Evolutionary conservation across 2,113 vertebrate genomes (phyloP).

Genomic region (Nesogale talazaci): DNA sequence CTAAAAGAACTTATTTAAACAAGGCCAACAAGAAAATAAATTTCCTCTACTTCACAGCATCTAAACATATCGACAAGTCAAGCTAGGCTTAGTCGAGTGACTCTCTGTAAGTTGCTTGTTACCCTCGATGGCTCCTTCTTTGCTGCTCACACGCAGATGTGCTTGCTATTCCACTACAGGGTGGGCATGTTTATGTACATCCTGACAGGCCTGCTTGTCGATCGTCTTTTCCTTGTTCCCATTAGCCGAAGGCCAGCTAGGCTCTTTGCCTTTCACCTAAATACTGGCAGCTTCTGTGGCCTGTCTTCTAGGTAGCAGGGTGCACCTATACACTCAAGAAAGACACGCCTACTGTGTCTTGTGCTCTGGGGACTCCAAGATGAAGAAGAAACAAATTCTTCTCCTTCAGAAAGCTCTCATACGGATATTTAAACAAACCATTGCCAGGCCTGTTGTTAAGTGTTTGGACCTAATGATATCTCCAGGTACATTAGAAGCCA

Average conservation of each 20-base stretch:
- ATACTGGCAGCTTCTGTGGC: not conserved
- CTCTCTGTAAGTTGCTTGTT: not conserved
- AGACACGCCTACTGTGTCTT: not conserved
- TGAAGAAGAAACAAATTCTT: not conserved
- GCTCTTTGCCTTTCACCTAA: not conserved
- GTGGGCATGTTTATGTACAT: not conserved
- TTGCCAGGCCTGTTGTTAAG: not conserved
- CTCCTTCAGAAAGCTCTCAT: not conserved
- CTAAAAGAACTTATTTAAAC: conserved; percentile 11
- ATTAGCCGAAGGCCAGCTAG: not conserved
- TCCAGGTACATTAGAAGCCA: not conserved
- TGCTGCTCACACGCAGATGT: not conserved
- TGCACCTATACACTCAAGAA: not conserved
- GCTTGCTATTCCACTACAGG: not conserved
- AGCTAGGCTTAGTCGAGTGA: not conserved
- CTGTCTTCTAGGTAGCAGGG: not conserved
- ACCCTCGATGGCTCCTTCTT: not conserved
- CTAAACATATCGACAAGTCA: not conserved
- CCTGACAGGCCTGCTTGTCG: not conserved
- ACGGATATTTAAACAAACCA: not conserved
- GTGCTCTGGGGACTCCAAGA: not conserved
- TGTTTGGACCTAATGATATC: not conserved
- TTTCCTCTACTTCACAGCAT: not conserved
- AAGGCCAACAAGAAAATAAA: not conserved
- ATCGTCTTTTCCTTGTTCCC: not conserved